Evolutionary conservation across 2,797 vertebrate genomes (phyloP), one percentile per base, ranked within the genome.

Genomic region (Gobionotothen gibberifrons): DNA sequence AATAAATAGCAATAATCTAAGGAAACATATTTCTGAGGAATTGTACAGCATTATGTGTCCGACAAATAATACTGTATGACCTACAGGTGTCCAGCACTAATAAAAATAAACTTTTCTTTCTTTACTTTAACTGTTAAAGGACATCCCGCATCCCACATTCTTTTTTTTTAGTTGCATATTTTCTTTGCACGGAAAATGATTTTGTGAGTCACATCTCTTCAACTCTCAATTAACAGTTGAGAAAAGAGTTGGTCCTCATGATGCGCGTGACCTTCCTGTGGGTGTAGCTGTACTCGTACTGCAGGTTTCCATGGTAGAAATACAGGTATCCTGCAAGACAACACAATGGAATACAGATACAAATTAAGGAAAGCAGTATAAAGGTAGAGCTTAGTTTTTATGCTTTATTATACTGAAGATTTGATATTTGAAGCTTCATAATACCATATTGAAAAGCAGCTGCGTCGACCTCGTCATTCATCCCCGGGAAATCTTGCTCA

Each of bases 241-340:
- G 85, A 2, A 98, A 71, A 7, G 96, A 96, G 90, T 98, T 98
- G 53, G 96, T 89, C 72, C 95, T 93, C 92, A 96, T 54, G 76
- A 98, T 93, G 21, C 95, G 94, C 1, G 95, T 87, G 70, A 98
- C 93, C 80, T 96, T 96, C 84, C 91, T 93, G 44, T 95, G 91
- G 82, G 44, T 95, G 90, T 96, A 96, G 76, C 94, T 98, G 83
- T 97, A 99, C 86, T 99, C 97, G 72, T 95, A 99, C 85, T 96
- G 96, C 21, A 95, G 12, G 0, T 95, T 74, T 6, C 96, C 95
- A 1, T 89, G 96, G 93, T 96, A 99, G 89, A 99, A 96, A 75
- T 97, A 96, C 72, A 99, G 89, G 19, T 95, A 96, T 81, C 96
- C 98, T 99, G 90, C 76, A 90, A 79, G 69, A 76, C 15, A 68